Evolutionary conservation across 2,797 vertebrate genomes (phyloP), one percentile per base, ranked within the genome.

Genomic region (Acipenser oxyrinchus): DNA sequence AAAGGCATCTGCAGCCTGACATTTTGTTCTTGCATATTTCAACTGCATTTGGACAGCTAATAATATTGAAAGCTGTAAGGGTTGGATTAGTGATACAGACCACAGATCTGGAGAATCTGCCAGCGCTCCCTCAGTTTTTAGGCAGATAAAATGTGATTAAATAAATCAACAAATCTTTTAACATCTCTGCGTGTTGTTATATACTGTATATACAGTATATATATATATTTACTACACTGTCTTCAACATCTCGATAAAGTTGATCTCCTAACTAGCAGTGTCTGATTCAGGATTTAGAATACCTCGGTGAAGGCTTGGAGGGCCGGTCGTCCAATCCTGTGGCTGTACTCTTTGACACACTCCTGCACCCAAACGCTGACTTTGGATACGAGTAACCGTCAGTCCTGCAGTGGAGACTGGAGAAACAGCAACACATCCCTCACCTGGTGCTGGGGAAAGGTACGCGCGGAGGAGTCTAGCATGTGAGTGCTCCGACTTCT

Each of bases 351-450:
- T 96, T 99, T 64, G 97, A 99, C 76, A 94, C 95, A 0, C 81
- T 99, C 48, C 91, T 99, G 75, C 96, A 99, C 75, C 97, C 97
- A 59, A 93, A 99, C 67, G 97, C 97, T 70, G 97, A 99, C 81
- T 92, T 94, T 73, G 95, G 94, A 58, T 96, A 93, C 7, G 94
- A 97, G 78, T 94, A 94, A 69, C 94, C 95, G 0, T 87, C 97
- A 0, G 87, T 96, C 74, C 82, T 99, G 77, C 90, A 96, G 62
- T 99, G 97, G 97, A 94, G 92, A 77, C 83, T 92, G 64, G 95
- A 99, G 74, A 91, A 94, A 50, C 92, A 95, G 73, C 86, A 95
- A 68, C 93, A 94, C 62, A 91, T 96, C 69, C 94, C 94, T 61
- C 97, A 99, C 75, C 77, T 99, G 70, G 96, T 99, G 60, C 87